A percentile compares a stretch with the other conserved stretches of the same genome.
These are phyloP conservation scores for Anaspis maculata DNA, from an alignment of 2,888 invertebrate genomes.

Conservation along the genomic window DNA sequence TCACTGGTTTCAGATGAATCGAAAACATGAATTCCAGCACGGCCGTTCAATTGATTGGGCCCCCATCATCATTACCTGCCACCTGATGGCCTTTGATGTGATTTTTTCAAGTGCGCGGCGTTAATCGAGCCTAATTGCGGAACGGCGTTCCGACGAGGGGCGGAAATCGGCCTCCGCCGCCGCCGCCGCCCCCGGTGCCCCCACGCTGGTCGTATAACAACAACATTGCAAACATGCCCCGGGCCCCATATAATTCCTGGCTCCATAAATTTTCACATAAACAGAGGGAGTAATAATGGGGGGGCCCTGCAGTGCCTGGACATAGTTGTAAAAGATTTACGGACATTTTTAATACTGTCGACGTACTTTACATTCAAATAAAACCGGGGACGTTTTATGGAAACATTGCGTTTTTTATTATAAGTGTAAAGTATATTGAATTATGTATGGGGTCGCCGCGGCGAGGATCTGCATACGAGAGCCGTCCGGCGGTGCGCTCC, in stretches of 20 bases:
- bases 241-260: slow-evolving; percentile 16
- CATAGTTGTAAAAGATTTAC: slow-evolving; percentile 22
- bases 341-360: slow-evolving; percentile 19
- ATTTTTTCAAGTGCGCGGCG: too few relatives aligned
- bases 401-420: slow-evolving; percentile 15
- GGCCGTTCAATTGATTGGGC: too few relatives aligned
- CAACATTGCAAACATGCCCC: slow-evolving; percentile 15
- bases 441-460: slow-evolving; percentile 13
- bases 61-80: too few relatives aligned
- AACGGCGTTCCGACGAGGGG: too few relatives aligned
- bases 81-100: too few relatives aligned
- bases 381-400: slow-evolving; percentile 19
- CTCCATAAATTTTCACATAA: slow-evolving; percentile 19
- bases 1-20: too few relatives aligned
- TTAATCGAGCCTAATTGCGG: too few relatives aligned
- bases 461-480: slow-evolving; percentile 11
- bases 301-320: slow-evolving; percentile 17
- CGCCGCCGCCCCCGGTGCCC: too few relatives aligned
- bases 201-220: too few relatives aligned
- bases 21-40: too few relatives aligned
- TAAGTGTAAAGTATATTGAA: slow-evolving; percentile 18
- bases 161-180: too few relatives aligned
- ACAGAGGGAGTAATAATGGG: slow-evolving; percentile 19
- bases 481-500: too few relatives aligned
- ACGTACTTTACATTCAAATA: slow-evolving; percentile 21